Conservation (phyloP, 2,888 invertebrate species). For the Choreutis nemorana region DNA sequence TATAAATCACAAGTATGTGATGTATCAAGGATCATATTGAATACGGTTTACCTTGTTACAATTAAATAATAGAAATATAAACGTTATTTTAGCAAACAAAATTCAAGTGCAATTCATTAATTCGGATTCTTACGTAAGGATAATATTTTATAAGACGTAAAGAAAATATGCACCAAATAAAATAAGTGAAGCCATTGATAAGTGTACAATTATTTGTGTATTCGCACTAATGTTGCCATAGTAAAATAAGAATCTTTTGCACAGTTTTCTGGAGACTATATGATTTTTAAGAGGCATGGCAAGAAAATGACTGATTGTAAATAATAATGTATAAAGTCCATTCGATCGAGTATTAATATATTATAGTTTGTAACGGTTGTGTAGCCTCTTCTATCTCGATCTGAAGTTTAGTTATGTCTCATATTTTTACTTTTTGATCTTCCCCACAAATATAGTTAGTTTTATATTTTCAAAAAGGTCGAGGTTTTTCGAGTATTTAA, state of each 20-base stretch:
- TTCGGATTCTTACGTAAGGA: background rate
- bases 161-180: background rate
- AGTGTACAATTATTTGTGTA: constrained; percentile 36
- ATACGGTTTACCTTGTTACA: no score
- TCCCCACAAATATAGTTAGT: no score
- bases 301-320: constrained; percentile 42
- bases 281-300: constrained; percentile 19
- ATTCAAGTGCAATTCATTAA: background rate
- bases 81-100: no score
- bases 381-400: constrained; percentile 30
- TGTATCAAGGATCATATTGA: background rate
- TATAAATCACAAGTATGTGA: background rate
- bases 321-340: constrained; percentile 26
- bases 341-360: constrained; percentile 15
- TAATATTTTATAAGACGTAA: no score
- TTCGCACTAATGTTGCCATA: constrained; percentile 45
- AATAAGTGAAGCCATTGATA: constrained; percentile 23
- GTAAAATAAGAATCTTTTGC: constrained; percentile 24
- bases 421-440: background rate
- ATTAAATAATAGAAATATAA: no score
- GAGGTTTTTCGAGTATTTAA: no score
- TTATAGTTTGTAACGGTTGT: constrained; percentile 33
- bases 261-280: no score
- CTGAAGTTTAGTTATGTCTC: constrained; percentile 24
- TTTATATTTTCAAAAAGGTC: no score